Conservation (phyloP, 2,888 invertebrate genomes). For the Melanchra persicariae region DNA sequence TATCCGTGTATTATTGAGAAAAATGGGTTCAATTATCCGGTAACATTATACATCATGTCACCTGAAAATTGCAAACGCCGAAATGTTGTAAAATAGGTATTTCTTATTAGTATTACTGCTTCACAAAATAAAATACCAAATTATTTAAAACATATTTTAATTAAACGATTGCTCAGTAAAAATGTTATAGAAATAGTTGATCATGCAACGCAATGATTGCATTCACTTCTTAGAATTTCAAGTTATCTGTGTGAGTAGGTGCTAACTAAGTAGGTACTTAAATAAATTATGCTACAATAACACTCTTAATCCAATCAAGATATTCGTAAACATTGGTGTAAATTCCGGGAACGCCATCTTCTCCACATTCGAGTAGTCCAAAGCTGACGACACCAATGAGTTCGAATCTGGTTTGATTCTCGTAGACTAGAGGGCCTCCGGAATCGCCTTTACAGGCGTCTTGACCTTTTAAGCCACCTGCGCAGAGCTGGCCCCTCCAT, state of each 20-base stretch:
- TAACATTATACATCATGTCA: too few relatives aligned
- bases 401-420: slow-evolving; percentile 69
- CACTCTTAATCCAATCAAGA: slow-evolving; percentile 88
- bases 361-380: slow-evolving; percentile 91
- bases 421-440: slow-evolving; percentile 91
- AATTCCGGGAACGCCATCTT: slow-evolving; percentile 89
- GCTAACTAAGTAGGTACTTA: not conserved
- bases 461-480: slow-evolving; percentile 88
- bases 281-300: slow-evolving; percentile 29
- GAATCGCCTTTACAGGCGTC: slow-evolving; percentile 92
- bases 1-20: too few relatives aligned
- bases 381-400: slow-evolving; percentile 91
- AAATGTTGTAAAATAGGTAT: too few relatives aligned
- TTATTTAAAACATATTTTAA: not conserved
- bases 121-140: not conserved
- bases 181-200: not conserved
- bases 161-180: not conserved
- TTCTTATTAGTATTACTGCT: too few relatives aligned
- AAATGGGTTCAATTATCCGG: too few relatives aligned
- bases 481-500: slow-evolving; percentile 85
- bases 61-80: too few relatives aligned
- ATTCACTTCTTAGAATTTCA: not conserved
- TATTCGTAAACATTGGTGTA: slow-evolving; percentile 91
- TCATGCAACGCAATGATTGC: not conserved
- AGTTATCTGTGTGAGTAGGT: too few relatives aligned